Evolutionary conservation across 2,888 invertebrate species (phyloP), one percentile per base, ranked within the genome.

Genomic region (Psococerastis gibbosa): DNA sequence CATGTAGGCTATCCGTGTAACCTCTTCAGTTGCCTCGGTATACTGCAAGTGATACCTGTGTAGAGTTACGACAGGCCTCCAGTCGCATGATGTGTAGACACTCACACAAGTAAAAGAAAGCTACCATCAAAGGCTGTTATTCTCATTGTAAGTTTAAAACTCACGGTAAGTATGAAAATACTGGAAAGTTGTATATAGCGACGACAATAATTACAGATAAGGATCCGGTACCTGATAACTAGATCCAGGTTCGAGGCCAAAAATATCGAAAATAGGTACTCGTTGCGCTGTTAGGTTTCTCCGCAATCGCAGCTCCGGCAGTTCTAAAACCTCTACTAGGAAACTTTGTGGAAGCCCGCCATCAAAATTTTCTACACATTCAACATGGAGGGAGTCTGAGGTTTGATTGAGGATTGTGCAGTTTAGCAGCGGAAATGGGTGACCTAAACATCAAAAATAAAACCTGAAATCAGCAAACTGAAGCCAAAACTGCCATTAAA

Each of bases 331-430:
- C 59, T 84, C 82, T 72, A 84, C 73, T 49, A 83, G 70, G 63
- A 88, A 88, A 54, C 75, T 77, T 62, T 88, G 88, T 3, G 85
- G 85, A 38, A 88, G 68, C 8, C 87, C 87, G 35, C 87, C 87
- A 55, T 85, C 83, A 61, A 85, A 85, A 54, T 83, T 81, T 62
- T 87, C 87, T 44, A 78, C 70, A 60, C 89, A 89, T 51, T 85
- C 84, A 41, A 89, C 81, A 59, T 79, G 76, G 46, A 89, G 59
- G 0, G 84, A 78, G 57, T 87, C 83, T 32, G 58, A 54, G 45
- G 87, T 88, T 61, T 87, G 83, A 63, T 89, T 89, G 45, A 78
- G 76, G 23, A 88, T 75, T n/a, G 81, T 75, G 61, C 89, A 89
- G 64, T 89, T 89, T 57, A 80, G 76, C 45, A 88, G 69, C 43